Evolutionary conservation across 2,113 vertebrate genomes (phyloP), one percentile per base, ranked within the genome.

Genomic region (Indicator maculatus): DNA sequence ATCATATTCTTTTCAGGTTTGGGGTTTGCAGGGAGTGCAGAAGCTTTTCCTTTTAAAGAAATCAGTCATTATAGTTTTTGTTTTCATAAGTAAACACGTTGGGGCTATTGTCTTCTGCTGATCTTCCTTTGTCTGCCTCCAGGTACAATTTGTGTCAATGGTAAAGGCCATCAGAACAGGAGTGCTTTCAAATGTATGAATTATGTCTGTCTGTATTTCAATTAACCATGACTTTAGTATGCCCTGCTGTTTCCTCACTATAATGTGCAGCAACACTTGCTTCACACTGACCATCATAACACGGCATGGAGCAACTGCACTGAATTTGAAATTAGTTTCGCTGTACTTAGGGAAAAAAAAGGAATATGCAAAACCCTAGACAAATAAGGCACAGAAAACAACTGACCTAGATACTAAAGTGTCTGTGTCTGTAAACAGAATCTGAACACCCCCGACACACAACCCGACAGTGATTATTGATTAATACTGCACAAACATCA

Each of bases 341-440:
- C 14, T 53, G 36, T 36, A 61, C 28, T 69, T 7, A 16, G 47
- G 21, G 55, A 85, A 88, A 83, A 53, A 19, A 2, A 39, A 39
- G 5, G 2, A 66, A 17, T 10, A 61, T 10, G 44, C 47, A 73
- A 80, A 92, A 91, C 19, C 56, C 30, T 23, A 93, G 52, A 83
- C n/a, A 95, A 86, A 67, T 60, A 87, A 80, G 59, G 79, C 38
- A 71, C 41, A 73, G 33, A 75, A 19, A 87, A 11, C 83, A 91
- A 92, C 19, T 95, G 96, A 96, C 94, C 92, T 75, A 88, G 73
- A 97, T 88, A 77, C 58, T 83, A 60, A 90, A 96, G 55, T 14
- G 86, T 93, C 86, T 93, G 26, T 16, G 66, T 74, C 91, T 93
- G 55, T 76, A 90, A 86, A 67, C 16, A 75, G 67, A 90, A 93